phyloP scores from a whole-genome alignment of 2,888 invertebrate genomes.

The Catonia carolina region DNA sequence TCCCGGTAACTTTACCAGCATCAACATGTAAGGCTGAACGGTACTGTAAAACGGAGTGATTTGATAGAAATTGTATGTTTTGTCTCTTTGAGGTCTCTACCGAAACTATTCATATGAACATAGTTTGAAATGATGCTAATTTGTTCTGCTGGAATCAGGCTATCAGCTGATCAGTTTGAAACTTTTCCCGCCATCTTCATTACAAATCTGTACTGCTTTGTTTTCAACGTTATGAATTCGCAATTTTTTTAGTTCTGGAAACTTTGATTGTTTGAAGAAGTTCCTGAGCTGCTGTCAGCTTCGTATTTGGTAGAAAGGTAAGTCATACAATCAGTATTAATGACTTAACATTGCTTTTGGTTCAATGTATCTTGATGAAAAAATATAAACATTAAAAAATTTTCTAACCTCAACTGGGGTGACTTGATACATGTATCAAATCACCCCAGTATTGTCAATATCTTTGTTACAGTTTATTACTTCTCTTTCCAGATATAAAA shows the following conservation, averaged over 20 bases:
- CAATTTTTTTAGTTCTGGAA: neutral
- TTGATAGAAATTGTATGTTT: no score
- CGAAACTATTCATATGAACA: no score
- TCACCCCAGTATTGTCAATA: neutral
- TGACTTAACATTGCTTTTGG: neutral
- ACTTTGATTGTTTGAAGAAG: neutral
- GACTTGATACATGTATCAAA: neutral
- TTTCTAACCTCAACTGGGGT: neutral
- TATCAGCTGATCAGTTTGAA: constrained; percentile 5
- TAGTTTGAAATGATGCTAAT: no score
- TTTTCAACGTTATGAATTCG: neutral
- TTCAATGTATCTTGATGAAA: neutral
- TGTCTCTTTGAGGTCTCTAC: no score
- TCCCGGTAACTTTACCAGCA: neutral
- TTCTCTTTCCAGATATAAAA: neutral
- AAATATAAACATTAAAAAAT: neutral
- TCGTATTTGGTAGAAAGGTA: neutral
- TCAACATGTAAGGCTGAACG: neutral
- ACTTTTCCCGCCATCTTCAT: neutral
- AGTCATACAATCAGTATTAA: neutral
- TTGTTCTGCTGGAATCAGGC: no score
- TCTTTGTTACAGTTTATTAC: neutral
- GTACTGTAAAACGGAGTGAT: constrained; percentile 7
- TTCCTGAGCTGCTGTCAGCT: neutral
- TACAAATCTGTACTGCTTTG: neutral